Conservation (phyloP, 2,113 vertebrate genomes). For the Poeciliopsis turrubarensis region DNA sequence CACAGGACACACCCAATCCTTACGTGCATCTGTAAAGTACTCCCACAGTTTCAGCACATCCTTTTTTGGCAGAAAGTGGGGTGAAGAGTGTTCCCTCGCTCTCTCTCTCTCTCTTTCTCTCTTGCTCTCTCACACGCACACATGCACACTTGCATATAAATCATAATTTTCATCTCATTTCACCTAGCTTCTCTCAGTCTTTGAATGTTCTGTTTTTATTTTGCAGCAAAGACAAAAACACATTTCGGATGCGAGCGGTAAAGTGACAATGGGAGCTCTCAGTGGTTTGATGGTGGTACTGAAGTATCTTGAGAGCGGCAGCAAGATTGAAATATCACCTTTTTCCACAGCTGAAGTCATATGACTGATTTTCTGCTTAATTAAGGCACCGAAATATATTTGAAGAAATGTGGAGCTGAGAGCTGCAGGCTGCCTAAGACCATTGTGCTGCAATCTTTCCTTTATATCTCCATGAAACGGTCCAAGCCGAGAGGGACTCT, state of each 20-base stretch:
- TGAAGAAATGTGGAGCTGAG: constrained; percentile 30
- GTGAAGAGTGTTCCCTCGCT: background rate
- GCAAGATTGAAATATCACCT: constrained; percentile 25
- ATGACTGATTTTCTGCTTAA: constrained; percentile 59
- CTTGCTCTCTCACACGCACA: background rate
- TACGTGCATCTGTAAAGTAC: constrained; percentile 26
- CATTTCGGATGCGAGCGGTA: constrained; percentile 1
- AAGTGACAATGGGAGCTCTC: constrained; percentile 16
- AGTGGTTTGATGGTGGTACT: constrained; percentile 18
- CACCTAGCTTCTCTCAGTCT: constrained; percentile 9
- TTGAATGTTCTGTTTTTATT: constrained; percentile 29
- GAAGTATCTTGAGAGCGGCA: constrained; percentile 34
- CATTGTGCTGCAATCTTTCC: constrained; percentile 53
- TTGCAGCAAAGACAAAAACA: constrained; percentile 4
- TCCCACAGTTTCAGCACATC: constrained; percentile 42
- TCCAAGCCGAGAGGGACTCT: constrained; percentile 45
- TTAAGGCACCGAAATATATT: constrained; percentile 45
- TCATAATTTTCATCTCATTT: constrained; percentile 17
- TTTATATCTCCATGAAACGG: constrained; percentile 59
- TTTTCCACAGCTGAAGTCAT: constrained; percentile 35
- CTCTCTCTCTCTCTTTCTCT: too few species aligned
- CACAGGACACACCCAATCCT: constrained; percentile 45
- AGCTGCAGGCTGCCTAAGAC: constrained; percentile 43
- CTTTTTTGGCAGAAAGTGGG: constrained; percentile 46
- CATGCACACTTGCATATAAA: background rate